phyloP scores from a whole-genome alignment of 2,113 vertebrate genomes.

The Emydura subglobosa region DNA sequence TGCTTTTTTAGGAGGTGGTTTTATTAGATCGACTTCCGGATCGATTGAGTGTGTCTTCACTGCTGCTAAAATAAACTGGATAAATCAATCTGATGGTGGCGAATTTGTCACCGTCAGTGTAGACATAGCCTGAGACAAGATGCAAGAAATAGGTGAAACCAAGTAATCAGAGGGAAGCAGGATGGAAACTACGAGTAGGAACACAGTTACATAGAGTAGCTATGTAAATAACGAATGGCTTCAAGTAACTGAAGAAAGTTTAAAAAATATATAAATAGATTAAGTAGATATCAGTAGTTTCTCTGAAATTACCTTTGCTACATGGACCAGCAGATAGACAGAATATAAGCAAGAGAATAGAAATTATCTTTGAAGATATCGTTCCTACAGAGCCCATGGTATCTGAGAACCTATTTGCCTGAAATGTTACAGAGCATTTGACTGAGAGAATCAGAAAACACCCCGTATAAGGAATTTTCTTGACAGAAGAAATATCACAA shows the following conservation, averaged over 20 bases:
- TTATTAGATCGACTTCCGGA: too few relatives aligned
- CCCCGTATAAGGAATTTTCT: background rate
- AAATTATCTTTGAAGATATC: background rate
- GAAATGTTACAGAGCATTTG: conserved; percentile 3
- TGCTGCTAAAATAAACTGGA: too few relatives aligned
- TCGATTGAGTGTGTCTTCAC: too few relatives aligned
- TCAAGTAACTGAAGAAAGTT: background rate
- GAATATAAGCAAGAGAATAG: background rate
- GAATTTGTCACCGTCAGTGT: too few relatives aligned
- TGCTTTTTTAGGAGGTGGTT: too few relatives aligned
- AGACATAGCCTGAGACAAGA: background rate
- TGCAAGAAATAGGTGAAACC: background rate
- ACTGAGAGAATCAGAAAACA: background rate
- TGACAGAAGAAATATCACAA: background rate
- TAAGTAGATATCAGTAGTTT: background rate
- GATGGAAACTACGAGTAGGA: too few relatives aligned
- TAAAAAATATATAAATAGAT: background rate
- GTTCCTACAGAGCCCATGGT: background rate
- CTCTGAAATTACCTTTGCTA: background rate
- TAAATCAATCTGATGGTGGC: too few relatives aligned
- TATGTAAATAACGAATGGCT: background rate
- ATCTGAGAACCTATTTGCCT: conserved; percentile 5
- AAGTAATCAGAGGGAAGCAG: too few relatives aligned
- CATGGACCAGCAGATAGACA: background rate
- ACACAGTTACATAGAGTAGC: too few relatives aligned